These are phyloP conservation scores for Hypselothyrea guttata DNA, from an alignment of 2,888 invertebrate genomes.

Conservation along the genomic window DNA sequence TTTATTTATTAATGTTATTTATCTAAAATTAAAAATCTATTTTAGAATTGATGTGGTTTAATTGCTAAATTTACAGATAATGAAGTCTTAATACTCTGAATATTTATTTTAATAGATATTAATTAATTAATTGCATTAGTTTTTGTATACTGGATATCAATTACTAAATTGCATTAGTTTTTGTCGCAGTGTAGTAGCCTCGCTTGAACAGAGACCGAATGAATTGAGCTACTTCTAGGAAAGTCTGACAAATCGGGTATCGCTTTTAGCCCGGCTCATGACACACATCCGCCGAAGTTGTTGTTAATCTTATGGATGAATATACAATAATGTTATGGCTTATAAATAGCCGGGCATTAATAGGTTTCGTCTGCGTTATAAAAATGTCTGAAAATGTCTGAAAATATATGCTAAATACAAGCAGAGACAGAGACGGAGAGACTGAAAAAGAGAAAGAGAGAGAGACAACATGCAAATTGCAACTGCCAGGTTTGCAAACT, in stretches of 20 bases:
- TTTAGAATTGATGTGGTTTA: too few species aligned
- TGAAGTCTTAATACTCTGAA: too few species aligned
- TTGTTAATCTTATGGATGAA: constrained; percentile 20
- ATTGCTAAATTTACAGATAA: too few species aligned
- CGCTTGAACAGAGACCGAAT: not conserved
- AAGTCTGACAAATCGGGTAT: constrained; percentile 8
- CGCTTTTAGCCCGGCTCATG: constrained; percentile 31
- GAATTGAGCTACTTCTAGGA: constrained; percentile 24
- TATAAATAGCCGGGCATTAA: constrained; percentile 47
- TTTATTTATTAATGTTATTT: too few species aligned
- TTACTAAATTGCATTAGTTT: constrained; percentile 2
- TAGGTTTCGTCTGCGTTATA: constrained; percentile 34
- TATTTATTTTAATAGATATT: too few species aligned
- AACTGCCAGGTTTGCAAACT: constrained; percentile 2
- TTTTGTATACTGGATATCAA: too few species aligned
- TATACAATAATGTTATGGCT: constrained; percentile 33
- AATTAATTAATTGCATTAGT: constrained; percentile 6
- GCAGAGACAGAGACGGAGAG: not conserved
- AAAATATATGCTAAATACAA: constrained; percentile 52
- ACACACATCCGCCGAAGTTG: constrained; percentile 54
- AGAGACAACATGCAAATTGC: not conserved
- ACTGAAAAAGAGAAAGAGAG: not conserved
- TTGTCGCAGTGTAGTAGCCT: not conserved
- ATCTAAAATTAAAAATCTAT: too few species aligned
- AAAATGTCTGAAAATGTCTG: constrained; percentile 58